phyloP scores from a whole-genome alignment of 2,888 invertebrate genomes.

The Acleris cristana region DNA sequence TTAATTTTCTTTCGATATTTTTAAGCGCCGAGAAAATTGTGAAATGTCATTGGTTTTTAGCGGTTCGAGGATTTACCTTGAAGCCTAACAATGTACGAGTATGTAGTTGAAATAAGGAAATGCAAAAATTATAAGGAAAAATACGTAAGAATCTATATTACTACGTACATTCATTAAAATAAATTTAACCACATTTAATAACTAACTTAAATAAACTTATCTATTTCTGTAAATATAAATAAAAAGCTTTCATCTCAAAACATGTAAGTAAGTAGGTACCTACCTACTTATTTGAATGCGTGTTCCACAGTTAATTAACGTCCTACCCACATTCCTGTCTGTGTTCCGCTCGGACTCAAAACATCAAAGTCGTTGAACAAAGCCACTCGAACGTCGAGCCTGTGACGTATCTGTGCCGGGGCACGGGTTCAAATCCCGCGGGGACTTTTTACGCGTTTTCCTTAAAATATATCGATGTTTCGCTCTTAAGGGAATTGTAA shows the following conservation, averaged over 20 bases:
- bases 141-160: background rate
- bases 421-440: slow-evolving; percentile 57
- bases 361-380: slow-evolving; percentile 40
- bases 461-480: slow-evolving; percentile 59
- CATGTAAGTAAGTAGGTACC: no score
- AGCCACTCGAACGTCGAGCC: slow-evolving; percentile 35
- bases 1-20: slow-evolving; percentile 34
- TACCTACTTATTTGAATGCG: background rate
- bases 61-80: slow-evolving; percentile 5
- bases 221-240: no score
- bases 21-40: slow-evolving; percentile 22
- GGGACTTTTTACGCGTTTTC: slow-evolving; percentile 64
- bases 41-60: slow-evolving; percentile 5
- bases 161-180: no score
- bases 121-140: background rate
- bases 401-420: slow-evolving; percentile 43
- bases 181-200: no score
- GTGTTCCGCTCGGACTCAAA: slow-evolving; percentile 18
- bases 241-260: no score
- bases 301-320: slow-evolving; percentile 26
- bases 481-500: slow-evolving; percentile 66
- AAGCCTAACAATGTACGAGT: background rate
- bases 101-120: background rate
- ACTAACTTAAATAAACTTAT: no score
- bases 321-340: background rate